Evolutionary conservation across 2,113 vertebrate genomes (phyloP).

Genomic region (Nibea coibor): DNA sequence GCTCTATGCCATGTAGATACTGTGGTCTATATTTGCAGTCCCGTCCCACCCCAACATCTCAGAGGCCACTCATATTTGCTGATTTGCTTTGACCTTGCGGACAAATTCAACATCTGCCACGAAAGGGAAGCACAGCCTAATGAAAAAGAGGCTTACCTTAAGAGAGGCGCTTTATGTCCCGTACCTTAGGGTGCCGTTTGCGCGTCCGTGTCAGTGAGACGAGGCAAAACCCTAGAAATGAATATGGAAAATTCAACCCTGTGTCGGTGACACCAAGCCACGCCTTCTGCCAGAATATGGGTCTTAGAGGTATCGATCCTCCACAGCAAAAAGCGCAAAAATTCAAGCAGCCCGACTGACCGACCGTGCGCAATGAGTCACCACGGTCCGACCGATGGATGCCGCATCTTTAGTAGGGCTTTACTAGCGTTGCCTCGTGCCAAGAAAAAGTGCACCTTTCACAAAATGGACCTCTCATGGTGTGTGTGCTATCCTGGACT

Average conservation of each 20-base stretch:
- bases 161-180: slow-evolving; percentile 35
- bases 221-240: slow-evolving; percentile 51
- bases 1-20: slow-evolving; percentile 32
- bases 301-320: slow-evolving; percentile 68
- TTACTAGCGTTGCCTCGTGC: background rate
- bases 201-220: slow-evolving; percentile 60
- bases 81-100: slow-evolving; percentile 81
- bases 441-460: slow-evolving; percentile 21
- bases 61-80: slow-evolving; percentile 39
- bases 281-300: slow-evolving; percentile 76
- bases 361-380: slow-evolving; percentile 73
- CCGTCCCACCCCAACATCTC: slow-evolving; percentile 50
- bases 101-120: slow-evolving; percentile 38
- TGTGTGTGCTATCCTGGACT: slow-evolving; percentile 31
- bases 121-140: slow-evolving; percentile 6
- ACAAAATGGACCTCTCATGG: slow-evolving; percentile 48
- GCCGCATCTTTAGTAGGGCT: background rate
- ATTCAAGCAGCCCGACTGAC: slow-evolving; percentile 39
- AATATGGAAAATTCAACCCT: slow-evolving; percentile 70
- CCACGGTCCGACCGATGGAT: slow-evolving; percentile 32
- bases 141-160: slow-evolving; percentile 66
- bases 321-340: slow-evolving; percentile 32
- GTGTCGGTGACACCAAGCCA: slow-evolving; percentile 79
- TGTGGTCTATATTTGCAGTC: slow-evolving; percentile 18
- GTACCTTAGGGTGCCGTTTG: slow-evolving; percentile 56